Evolutionary conservation across 2,113 vertebrate species (phyloP), one percentile per base, ranked within the genome.

Genomic region (Microcebus jonahi): DNA sequence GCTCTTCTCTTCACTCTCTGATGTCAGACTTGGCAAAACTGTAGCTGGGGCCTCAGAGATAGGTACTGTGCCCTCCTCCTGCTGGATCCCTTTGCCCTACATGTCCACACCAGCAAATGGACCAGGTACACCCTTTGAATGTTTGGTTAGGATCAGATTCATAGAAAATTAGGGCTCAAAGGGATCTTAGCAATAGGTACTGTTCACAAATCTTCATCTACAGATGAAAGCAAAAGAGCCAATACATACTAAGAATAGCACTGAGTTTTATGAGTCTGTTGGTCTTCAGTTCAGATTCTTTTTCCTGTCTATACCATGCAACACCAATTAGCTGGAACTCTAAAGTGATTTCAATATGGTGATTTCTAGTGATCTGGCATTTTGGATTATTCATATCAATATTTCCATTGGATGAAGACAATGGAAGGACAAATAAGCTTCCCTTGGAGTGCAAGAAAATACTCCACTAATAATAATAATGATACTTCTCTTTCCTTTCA

Each of bases 371-470:
- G 59, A 50, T 48, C 23, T 77, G 23, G 29, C 29, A 59, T 65
- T 91, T 79, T 45, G 59, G 25, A 86, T 75, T 93, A 89, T 45
- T 97, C 50, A 20, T 65, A 59, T 75, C 61, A 90, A 55, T 63
- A 83, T 61, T 77, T 57, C 76, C 61, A 85, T 15, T 82, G 42
- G 9, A 63, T 89, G 25, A 81, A 86, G 36, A 88, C 70, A 84
- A 85, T 77, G 25, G 14, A 77, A 95, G 57, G 23, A 48, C 21
- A 88, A 84, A 67, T 18, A 80, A 34, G 5, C 36, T 95, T 88
- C 9, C 61, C 81, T 50, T 61, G 50, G 50, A 80, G 31, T n/a
- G 25, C 0, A 45, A 86, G 39, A 75, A 45, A 94, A 71, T 34
- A 48, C 20, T 86, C 18, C 5, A 4, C 5, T 11, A 39, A 39